These are phyloP conservation scores for Lutjanus argentimaculatus DNA, from an alignment of 2,797 vertebrate species.

Conservation along the genomic window DNA sequence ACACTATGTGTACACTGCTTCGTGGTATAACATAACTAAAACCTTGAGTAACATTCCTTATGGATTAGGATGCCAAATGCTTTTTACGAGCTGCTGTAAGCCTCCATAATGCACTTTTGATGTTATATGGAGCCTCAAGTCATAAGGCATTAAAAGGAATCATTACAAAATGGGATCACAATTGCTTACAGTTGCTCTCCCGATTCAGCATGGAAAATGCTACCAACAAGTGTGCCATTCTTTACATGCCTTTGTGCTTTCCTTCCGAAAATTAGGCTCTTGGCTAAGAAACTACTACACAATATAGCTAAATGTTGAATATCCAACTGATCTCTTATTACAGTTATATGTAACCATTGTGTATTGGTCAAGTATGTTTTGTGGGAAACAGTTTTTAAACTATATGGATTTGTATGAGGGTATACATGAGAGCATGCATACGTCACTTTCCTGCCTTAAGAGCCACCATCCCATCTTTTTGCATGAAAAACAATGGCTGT, in stretches of 20 bases:
- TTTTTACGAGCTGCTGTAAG: not conserved
- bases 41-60: not conserved
- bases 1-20: not conserved
- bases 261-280: not conserved
- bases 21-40: no score
- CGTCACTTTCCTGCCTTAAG: no score
- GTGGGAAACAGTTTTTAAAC: not conserved
- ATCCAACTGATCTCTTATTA: not conserved
- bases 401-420: no score
- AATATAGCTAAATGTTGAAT: not conserved
- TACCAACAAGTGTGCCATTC: no score
- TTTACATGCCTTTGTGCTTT: not conserved
- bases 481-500: no score
- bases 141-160: not conserved
- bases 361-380: not conserved
- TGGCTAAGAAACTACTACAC: not conserved
- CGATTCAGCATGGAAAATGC: not conserved
- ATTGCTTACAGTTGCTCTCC: not conserved
- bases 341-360: not conserved
- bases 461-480: no score
- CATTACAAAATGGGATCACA: not conserved
- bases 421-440: no score
- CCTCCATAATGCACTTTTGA: not conserved
- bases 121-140: not conserved
- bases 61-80: not conserved